phyloP scores from a whole-genome alignment of 2,113 vertebrate genomes.

The Balaeniceps rex region DNA sequence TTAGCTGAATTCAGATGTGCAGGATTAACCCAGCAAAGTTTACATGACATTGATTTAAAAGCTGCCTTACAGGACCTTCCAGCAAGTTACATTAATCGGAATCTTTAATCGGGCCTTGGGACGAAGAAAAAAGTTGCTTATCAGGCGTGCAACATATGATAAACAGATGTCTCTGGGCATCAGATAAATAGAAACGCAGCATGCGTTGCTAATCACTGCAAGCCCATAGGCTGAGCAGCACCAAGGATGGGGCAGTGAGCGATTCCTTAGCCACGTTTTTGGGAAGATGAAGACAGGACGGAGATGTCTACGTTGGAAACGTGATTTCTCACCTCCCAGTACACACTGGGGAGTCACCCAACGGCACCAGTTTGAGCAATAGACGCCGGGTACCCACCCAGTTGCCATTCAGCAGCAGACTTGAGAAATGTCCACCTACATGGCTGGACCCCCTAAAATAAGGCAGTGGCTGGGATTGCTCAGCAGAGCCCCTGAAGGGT shows the following conservation, averaged over 20 bases:
- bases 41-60: conserved; percentile 44
- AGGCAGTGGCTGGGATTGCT: not conserved
- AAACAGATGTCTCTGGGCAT: conserved; percentile 54
- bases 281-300: not conserved
- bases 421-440: fast-evolving
- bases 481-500: not conserved
- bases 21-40: conserved; percentile 45
- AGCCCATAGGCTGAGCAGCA: not conserved
- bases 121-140: conserved; percentile 6
- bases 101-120: conserved; percentile 51
- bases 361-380: not conserved
- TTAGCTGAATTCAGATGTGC: conserved; percentile 44
- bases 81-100: conserved; percentile 33
- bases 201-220: not conserved
- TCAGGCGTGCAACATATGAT: conserved; percentile 6
- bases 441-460: not conserved
- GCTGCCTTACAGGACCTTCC: conserved; percentile 23
- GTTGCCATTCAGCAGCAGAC: too few relatives aligned
- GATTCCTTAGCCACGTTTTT: fast-evolving
- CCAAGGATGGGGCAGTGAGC: not conserved
- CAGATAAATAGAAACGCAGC: not conserved
- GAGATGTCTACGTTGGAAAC: not conserved
- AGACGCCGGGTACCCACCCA: not conserved
- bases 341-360: fast-evolving
- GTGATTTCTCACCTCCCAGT: not conserved